Conservation (phyloP, 2,888 invertebrate species). For the Dioctria rufipes region DNA sequence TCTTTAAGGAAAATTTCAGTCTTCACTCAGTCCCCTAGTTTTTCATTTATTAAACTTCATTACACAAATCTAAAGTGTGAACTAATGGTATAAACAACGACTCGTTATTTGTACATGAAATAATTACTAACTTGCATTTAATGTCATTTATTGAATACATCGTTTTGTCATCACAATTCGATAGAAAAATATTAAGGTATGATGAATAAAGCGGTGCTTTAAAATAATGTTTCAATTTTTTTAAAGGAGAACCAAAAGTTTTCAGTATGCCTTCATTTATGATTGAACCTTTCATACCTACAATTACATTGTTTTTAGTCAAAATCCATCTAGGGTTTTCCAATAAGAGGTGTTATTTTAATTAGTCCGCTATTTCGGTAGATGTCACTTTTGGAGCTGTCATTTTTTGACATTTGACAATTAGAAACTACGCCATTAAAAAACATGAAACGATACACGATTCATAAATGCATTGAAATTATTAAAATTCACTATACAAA, state of each 20-base stretch:
- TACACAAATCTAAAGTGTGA: neutral
- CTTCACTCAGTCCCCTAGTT: no score
- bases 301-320: neutral
- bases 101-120: neutral
- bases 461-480: no score
- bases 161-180: neutral
- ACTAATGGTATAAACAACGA: neutral
- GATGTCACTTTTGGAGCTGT: no score
- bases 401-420: no score
- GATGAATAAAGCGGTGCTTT: neutral
- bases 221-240: neutral
- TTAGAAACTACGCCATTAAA: no score
- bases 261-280: neutral
- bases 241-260: neutral
- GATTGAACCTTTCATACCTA: conserved; percentile 2
- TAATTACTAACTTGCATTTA: neutral
- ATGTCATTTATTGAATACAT: neutral
- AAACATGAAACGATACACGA: no score
- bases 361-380: no score
- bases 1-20: neutral
- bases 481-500: no score
- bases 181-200: neutral
- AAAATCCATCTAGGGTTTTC: conserved; percentile 28
- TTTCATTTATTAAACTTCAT: neutral
- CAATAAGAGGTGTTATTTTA: no score